Evolutionary conservation across 2,888 invertebrate genomes (phyloP).

Genomic region (Pandemis heparana): DNA sequence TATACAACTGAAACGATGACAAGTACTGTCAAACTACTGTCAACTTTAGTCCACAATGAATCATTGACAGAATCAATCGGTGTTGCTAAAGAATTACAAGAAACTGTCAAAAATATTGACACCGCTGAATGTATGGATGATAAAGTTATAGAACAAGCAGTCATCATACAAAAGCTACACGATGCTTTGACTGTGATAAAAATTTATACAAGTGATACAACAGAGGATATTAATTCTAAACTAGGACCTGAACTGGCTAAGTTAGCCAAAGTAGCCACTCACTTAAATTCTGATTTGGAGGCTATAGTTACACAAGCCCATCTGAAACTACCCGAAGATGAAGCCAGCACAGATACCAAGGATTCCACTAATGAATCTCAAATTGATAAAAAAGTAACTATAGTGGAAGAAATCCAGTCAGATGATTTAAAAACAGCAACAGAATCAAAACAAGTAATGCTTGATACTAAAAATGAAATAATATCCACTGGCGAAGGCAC

Average conservation of each 20-base stretch:
- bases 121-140: slow-evolving; percentile 12
- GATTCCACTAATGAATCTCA: no score
- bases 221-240: slow-evolving; percentile 18
- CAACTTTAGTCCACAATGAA: slow-evolving; percentile 17
- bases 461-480: neutral
- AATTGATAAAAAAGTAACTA: neutral
- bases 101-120: slow-evolving; percentile 24
- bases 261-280: slow-evolving; percentile 9
- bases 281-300: slow-evolving; percentile 21
- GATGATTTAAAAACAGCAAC: neutral
- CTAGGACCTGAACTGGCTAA: slow-evolving; percentile 18
- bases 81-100: slow-evolving; percentile 40
- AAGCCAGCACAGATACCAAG: neutral
- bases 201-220: slow-evolving; percentile 24
- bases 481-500: neutral
- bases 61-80: slow-evolving; percentile 41
- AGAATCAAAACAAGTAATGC: neutral
- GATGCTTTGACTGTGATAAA: slow-evolving; percentile 35
- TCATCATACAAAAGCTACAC: slow-evolving; percentile 33
- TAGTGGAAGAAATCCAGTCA: neutral
- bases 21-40: slow-evolving; percentile 34
- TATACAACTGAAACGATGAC: slow-evolving; percentile 35
- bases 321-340: slow-evolving; percentile 1
- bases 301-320: slow-evolving; percentile 22
- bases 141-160: slow-evolving; percentile 6